Evolutionary conservation across 2,888 invertebrate species (phyloP).

Genomic region (Deroplatys truncata): DNA sequence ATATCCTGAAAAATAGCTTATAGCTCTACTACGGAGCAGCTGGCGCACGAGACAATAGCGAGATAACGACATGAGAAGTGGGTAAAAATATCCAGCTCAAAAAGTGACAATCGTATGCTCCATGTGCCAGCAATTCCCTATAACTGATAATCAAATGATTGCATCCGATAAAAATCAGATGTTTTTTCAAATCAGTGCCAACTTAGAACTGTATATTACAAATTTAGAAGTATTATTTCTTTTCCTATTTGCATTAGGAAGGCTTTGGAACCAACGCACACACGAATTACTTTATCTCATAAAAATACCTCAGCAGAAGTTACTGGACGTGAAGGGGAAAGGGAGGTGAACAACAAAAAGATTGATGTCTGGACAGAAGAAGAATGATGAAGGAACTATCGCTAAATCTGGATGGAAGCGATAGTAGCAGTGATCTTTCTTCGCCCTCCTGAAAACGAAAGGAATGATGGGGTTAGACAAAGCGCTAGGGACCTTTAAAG

Average conservation of each 20-base stretch:
- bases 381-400: background rate
- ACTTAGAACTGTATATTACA: too few relatives aligned
- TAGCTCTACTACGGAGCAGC: too few relatives aligned
- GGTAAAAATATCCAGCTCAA: too few relatives aligned
- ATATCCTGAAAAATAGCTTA: too few relatives aligned
- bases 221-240: too few relatives aligned
- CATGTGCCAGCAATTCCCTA: too few relatives aligned
- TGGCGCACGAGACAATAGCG: too few relatives aligned
- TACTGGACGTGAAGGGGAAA: background rate
- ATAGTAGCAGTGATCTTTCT: background rate
- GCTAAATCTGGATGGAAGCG: conserved; percentile 3
- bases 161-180: too few relatives aligned
- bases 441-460: background rate
- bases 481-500: background rate
- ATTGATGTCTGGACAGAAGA: background rate
- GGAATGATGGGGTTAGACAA: background rate
- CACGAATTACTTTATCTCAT: background rate
- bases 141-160: too few relatives aligned
- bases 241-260: background rate
- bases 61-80: too few relatives aligned
- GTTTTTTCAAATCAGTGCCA: too few relatives aligned
- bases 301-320: background rate
- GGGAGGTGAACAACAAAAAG: background rate
- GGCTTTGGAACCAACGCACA: background rate
- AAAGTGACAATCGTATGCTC: too few relatives aligned